Percentiles rank a stretch among this genome's conserved stretches.
phyloP scores from a whole-genome alignment of 1,140 invertebrate genomes.

The Hylyphantes graminicola region DNA sequence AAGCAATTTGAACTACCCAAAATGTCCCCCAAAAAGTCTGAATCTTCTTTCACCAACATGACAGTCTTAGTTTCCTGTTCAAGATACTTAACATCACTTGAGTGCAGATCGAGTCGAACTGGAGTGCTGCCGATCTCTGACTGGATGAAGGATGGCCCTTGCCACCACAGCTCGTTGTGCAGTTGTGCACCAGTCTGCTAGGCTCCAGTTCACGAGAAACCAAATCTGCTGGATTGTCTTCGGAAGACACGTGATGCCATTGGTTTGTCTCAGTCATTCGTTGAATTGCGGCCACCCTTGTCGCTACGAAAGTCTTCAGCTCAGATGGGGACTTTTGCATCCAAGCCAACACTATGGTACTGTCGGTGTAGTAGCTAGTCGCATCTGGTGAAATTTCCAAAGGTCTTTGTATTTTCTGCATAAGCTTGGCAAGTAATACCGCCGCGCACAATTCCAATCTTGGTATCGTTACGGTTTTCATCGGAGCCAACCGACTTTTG shows the following conservation, averaged over 20 bases:
- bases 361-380: slow-evolving; percentile 64
- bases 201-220: background rate
- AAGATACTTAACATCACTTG: background rate
- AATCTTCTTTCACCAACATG: background rate
- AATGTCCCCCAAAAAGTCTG: background rate
- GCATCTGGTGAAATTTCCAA: background rate
- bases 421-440: background rate
- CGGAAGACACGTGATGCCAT: slow-evolving; percentile 6
- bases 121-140: no score
- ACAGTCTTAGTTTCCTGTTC: background rate
- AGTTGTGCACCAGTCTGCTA: background rate
- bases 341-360: slow-evolving; percentile 66
- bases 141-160: slow-evolving; percentile 14
- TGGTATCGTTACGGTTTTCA: slow-evolving; percentile 12
- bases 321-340: slow-evolving; percentile 63
- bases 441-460: background rate
- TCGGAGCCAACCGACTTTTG: background rate
- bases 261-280: background rate
- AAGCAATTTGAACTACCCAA: background rate
- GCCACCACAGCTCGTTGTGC: background rate
- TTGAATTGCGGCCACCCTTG: slow-evolving; percentile 5
- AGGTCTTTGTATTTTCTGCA: background rate
- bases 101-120: background rate
- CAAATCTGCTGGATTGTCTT: slow-evolving; percentile 32
- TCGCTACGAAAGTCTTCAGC: slow-evolving; percentile 52